These are phyloP conservation scores for Ispidina picta DNA, from an alignment of 2,797 vertebrate species.

Conservation along the genomic window DNA sequence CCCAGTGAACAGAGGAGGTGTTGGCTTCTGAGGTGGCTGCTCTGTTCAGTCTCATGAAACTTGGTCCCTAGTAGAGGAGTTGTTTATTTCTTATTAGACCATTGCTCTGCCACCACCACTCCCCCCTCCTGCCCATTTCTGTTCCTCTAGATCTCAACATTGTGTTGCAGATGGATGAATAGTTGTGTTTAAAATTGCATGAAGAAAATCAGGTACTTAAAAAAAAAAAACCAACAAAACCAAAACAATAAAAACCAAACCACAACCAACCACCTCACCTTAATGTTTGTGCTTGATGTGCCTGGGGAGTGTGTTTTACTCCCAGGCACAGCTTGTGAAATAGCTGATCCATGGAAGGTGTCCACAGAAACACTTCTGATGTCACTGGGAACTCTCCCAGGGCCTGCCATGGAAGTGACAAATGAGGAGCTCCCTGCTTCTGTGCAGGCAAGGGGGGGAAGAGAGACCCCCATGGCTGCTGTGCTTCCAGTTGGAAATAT, in stretches of 20 bases:
- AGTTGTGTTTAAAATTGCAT: not conserved
- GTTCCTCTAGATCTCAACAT: not conserved
- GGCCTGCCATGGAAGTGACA: not conserved
- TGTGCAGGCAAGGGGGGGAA: not conserved
- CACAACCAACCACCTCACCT: not conserved
- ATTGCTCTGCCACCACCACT: not conserved
- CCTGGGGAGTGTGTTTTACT: not conserved
- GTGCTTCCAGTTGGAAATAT: not conserved
- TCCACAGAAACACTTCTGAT: not conserved
- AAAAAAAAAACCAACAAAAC: too few species aligned
- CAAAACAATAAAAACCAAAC: not conserved
- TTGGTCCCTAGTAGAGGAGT: not conserved
- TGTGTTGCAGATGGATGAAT: not conserved
- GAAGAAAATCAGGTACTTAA: not conserved
- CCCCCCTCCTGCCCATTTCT: not conserved
- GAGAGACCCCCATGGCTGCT: not conserved
- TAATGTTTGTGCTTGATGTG: not conserved
- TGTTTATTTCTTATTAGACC: not conserved
- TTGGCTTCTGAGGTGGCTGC: not conserved
- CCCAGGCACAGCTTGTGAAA: not conserved
- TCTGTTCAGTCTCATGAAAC: not conserved
- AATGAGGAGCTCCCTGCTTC: not conserved
- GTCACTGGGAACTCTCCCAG: not conserved
- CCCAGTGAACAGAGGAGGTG: not conserved
- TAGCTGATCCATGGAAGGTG: not conserved